These are phyloP conservation scores for Lagorchestes hirsutus DNA, from an alignment of 2,797 vertebrate genomes.

Conservation along the genomic window DNA sequence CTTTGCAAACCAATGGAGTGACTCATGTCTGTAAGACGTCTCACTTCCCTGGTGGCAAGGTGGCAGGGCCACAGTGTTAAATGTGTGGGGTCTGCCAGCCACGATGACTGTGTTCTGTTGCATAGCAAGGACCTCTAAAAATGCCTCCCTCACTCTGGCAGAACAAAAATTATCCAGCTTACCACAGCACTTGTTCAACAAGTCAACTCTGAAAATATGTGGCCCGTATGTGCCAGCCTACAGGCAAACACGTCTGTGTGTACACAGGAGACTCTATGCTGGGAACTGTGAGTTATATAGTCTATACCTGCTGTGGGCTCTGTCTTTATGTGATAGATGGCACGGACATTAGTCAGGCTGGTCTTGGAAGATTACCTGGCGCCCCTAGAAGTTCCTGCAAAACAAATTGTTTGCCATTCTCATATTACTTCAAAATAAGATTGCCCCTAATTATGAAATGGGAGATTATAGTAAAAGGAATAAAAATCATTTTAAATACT, in stretches of 20 bases:
- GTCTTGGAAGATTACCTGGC: constrained; percentile 21
- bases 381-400: constrained; percentile 41
- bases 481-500: constrained; percentile 47
- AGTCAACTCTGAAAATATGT: constrained; percentile 38
- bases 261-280: constrained; percentile 6
- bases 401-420: constrained; percentile 54
- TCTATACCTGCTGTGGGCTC: not conserved
- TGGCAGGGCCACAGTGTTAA: constrained; percentile 77
- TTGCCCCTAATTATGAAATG: constrained; percentile 53
- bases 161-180: not conserved
- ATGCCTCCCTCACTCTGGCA: constrained; percentile 61
- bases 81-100: constrained; percentile 67
- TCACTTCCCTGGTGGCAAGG: constrained; percentile 76
- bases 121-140: constrained; percentile 67
- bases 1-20: constrained; percentile 77
- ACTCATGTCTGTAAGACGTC: constrained; percentile 84
- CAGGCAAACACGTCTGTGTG: not conserved
- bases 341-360: constrained; percentile 27
- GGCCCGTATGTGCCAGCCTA: constrained; percentile 17
- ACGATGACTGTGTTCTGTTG: constrained; percentile 62
- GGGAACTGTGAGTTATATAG: constrained; percentile 45
- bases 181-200: constrained; percentile 22
- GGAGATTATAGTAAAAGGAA: constrained; percentile 63
- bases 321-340: constrained; percentile 33
- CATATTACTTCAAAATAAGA: constrained; percentile 41